phyloP scores from a whole-genome alignment of 2,888 invertebrate species.

The Escarpia spicata region DNA sequence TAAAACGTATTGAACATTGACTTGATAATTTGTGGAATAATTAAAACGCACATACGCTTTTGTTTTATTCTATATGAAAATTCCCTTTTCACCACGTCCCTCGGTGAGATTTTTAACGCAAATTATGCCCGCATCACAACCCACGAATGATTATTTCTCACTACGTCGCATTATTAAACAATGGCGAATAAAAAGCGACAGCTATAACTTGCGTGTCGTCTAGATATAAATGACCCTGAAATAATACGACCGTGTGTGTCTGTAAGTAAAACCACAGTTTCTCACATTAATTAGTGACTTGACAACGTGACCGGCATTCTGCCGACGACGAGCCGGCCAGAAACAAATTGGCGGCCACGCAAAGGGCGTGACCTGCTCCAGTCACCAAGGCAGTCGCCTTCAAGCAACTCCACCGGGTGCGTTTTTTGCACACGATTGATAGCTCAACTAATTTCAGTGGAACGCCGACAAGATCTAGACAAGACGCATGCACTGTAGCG shows the following conservation, averaged over 20 bases:
- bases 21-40: background rate
- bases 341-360: background rate
- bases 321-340: background rate
- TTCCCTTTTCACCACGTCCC: background rate
- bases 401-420: background rate
- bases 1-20: background rate
- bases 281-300: background rate
- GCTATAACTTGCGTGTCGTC: background rate
- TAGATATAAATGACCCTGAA: background rate
- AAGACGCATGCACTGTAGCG: background rate
- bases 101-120: background rate
- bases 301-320: background rate
- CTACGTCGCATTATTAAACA: background rate
- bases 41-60: background rate
- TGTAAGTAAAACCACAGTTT: background rate
- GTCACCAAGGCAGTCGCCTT: background rate
- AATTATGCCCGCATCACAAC: background rate
- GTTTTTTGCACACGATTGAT: background rate
- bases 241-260: slow-evolving; percentile 4
- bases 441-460: slow-evolving; percentile 12
- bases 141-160: background rate
- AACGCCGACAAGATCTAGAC: slow-evolving; percentile 6
- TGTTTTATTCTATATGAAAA: background rate
- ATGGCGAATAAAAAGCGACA: background rate
- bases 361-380: background rate